phyloP scores from a whole-genome alignment of 92 coral and sea anemone species.

The Parazoanthus swiftii region DNA sequence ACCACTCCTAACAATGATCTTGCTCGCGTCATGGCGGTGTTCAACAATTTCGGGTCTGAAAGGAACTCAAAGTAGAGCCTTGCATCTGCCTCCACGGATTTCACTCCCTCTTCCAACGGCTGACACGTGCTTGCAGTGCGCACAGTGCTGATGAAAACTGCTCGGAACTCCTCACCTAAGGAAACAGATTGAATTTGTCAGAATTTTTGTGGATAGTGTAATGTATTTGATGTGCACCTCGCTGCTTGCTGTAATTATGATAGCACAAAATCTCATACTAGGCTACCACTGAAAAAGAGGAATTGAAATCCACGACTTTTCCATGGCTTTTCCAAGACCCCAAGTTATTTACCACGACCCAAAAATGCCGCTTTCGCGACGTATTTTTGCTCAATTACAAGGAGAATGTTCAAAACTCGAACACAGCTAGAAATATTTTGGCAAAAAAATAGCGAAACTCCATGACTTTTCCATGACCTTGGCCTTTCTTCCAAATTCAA shows the following conservation, averaged over 20 bases:
- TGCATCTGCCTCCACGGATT: conserved; percentile 37
- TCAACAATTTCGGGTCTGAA: conserved; percentile 77
- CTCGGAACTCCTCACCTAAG: conserved; percentile 83
- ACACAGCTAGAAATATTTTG: no score
- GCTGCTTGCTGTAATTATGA: not conserved
- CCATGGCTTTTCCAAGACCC: no score
- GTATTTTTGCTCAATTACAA: no score
- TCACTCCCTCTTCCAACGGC: conserved; percentile 43
- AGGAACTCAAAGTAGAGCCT: conserved; percentile 69
- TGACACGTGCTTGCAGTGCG: conserved; percentile 77
- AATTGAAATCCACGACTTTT: no score
- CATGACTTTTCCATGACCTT: no score
- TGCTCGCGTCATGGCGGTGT: conserved; percentile 94
- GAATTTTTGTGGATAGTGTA: not conserved
- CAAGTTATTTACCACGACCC: no score
- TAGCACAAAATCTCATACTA: not conserved
- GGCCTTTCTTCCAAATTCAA: no score
- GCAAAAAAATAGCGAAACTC: no score
- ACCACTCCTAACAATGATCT: conserved; percentile 84
- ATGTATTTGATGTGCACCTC: no score
- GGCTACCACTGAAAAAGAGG: not conserved
- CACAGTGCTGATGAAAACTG: conserved; percentile 86
- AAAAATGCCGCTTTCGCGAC: no score
- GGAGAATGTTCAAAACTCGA: no score
- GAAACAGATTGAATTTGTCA: not conserved